A percentile compares a stretch with the other conserved stretches of the same genome.
phyloP scores from a whole-genome alignment of 2,888 invertebrate species.

The Rhimphoctona megacephalus region DNA sequence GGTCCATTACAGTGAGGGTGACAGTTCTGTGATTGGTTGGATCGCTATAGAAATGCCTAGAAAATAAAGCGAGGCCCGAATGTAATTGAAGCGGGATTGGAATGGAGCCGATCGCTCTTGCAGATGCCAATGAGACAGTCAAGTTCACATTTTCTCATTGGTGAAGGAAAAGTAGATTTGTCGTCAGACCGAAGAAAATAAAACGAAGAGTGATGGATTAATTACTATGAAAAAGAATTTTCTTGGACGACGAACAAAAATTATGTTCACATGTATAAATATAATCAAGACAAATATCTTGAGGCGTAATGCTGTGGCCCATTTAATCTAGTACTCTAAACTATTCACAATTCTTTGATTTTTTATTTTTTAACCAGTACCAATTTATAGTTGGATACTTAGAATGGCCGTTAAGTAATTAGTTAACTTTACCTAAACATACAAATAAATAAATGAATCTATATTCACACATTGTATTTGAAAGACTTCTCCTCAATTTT shows the following conservation, averaged over 20 bases:
- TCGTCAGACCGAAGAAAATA: neutral
- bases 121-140: conserved; percentile 14
- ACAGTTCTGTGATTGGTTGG: conserved; percentile 33
- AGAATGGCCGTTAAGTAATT: no score
- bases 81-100: conserved; percentile 51
- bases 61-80: conserved; percentile 41
- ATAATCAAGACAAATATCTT: neutral
- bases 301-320: neutral
- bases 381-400: no score
- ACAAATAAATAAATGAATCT: no score
- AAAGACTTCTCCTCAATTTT: neutral
- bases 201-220: conserved; percentile 11
- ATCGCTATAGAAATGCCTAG: conserved; percentile 23
- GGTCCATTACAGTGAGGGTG: conserved; percentile 15
- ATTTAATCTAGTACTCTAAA: no score
- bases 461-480: neutral
- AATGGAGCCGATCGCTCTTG: conserved; percentile 38
- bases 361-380: no score
- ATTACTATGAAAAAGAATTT: neutral
- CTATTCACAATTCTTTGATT: neutral
- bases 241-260: neutral
- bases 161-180: conserved; percentile 26
- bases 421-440: no score
- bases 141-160: conserved; percentile 22
- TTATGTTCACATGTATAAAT: no score